Base-by-base conservation (phyloP, 2,797 vertebrate species). In the Ara ararauna region DNA sequence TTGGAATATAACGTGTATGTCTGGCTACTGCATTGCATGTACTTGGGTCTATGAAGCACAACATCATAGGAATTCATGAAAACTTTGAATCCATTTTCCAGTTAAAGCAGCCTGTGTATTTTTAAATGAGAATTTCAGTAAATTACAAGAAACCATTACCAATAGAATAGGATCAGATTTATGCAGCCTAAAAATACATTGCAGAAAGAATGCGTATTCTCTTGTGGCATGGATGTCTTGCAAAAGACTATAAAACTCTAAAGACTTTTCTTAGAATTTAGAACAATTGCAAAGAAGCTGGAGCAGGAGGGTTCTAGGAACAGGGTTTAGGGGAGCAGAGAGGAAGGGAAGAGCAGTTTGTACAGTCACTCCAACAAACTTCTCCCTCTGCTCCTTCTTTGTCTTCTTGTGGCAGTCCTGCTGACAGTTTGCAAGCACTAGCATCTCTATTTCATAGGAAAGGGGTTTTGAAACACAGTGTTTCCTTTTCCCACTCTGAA, bases 361-460 rank as follows among this genome's bases (percentile, higher is more conserved):
- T 19, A 11, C 2, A 1, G 56, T 70, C 20, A 34, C 9, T 92
- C 18, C 51, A 83, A 38, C 10, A 36, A 82, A 2, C 13, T 76
- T 62, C 10, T 67, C 87, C 22, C 24, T 82, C 87, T 64, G 64
- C 36, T 84, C 17, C 36, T 73, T 67, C 61, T 71, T 40, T 78
- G 45, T 45, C 51, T 81, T 78, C 79, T 86, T 62, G 5, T 60
- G 78, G 56, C 67, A 38, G 16, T 47, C 76, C 51, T 0, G 2
- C 68, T 93, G 32, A 19, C 23, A 29, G 27, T 82, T 53, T 60
- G 10, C 50, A 58, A 92, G 76, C 5, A 6, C 30, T 47, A 85
- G 85, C 85, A 89, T 95, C 81, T 96, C 85, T 78, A n/a, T 95
- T 94, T 89, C 89, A 64, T 70, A 75, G 75, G 38, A 92, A 89